Percentiles rank a stretch among this genome's conserved stretches.
Evolutionary conservation across 2,888 invertebrate species (phyloP).

Genomic region (Tenthredo livida): DNA sequence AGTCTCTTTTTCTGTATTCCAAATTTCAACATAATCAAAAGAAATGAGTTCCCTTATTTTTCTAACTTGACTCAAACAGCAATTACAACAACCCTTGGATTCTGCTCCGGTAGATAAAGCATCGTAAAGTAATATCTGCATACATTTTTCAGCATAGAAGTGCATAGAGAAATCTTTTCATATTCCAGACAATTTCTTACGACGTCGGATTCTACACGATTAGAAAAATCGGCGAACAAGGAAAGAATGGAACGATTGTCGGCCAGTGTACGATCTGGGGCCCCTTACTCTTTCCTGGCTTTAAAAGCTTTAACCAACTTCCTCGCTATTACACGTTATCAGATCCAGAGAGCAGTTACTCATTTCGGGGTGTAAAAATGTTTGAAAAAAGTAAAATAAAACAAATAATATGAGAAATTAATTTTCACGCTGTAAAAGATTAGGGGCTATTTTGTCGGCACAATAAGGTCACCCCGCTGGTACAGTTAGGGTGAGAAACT

Average conservation of each 20-base stretch:
- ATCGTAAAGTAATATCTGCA: not conserved
- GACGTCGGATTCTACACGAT: not conserved
- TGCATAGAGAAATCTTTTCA: not conserved
- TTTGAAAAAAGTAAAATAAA: not conserved
- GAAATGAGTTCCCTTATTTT: not conserved
- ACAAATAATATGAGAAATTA: not conserved
- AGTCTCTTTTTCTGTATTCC: not conserved
- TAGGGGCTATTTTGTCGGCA: not conserved
- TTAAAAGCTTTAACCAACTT: not conserved
- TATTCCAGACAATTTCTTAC: not conserved
- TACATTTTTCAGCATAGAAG: not conserved
- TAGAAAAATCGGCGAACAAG: not conserved
- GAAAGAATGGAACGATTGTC: not conserved
- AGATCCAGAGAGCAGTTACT: not conserved
- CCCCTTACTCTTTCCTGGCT: not conserved
- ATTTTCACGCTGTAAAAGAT: constrained; percentile 29
- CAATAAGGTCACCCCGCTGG: not conserved
- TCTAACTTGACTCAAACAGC: not conserved
- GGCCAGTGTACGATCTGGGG: not conserved
- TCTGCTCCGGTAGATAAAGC: not conserved
- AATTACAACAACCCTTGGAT: not conserved
- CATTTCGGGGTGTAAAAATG: not conserved
- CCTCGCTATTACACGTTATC: not conserved
- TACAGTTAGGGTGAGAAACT: constrained; percentile 10
- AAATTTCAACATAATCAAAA: not conserved